phyloP scores from a whole-genome alignment of 2,888 invertebrate species.

The Galeopsomyia nigrocyanea region DNA sequence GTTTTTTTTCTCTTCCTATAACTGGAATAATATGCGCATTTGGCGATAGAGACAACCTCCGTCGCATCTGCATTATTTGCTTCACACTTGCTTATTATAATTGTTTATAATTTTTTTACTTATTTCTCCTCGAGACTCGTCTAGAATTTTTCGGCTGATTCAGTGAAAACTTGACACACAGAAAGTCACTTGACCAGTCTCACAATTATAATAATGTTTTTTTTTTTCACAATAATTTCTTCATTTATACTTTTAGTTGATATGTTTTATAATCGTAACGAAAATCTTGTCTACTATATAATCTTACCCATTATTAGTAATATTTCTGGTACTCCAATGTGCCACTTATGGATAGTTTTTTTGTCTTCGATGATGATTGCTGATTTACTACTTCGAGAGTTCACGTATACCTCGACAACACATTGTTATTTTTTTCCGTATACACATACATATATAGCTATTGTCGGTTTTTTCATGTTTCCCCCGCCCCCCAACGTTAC shows the following conservation, averaged over 20 bases:
- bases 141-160: slow-evolving; percentile 14
- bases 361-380: slow-evolving; percentile 64
- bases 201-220: slow-evolving; percentile 55
- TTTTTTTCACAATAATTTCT: slow-evolving; percentile 60
- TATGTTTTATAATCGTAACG: slow-evolving; percentile 62
- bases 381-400: slow-evolving; percentile 54
- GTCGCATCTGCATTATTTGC: slow-evolving; percentile 58
- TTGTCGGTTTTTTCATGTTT: slow-evolving; percentile 36
- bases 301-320: slow-evolving; percentile 53
- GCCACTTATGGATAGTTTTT: slow-evolving; percentile 58
- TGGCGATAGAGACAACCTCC: slow-evolving; percentile 62
- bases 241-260: slow-evolving; percentile 64
- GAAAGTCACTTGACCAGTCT: slow-evolving; percentile 47
- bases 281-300: slow-evolving; percentile 57
- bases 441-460: slow-evolving; percentile 33
- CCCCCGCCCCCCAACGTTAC: slow-evolving; percentile 23
- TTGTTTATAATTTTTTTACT: slow-evolving; percentile 50
- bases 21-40: slow-evolving; percentile 59
- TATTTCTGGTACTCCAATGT: slow-evolving; percentile 53
- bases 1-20: slow-evolving; percentile 50
- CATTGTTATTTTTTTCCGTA: slow-evolving; percentile 38
- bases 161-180: neutral
- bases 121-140: slow-evolving; percentile 51
- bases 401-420: slow-evolving; percentile 44
- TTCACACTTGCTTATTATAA: slow-evolving; percentile 57